A percentile compares a stretch with the other conserved stretches of the same genome.
These are phyloP conservation scores for Drosophila bipectinata DNA, from an alignment of 1,140 invertebrate genomes.

Conservation along the genomic window DNA sequence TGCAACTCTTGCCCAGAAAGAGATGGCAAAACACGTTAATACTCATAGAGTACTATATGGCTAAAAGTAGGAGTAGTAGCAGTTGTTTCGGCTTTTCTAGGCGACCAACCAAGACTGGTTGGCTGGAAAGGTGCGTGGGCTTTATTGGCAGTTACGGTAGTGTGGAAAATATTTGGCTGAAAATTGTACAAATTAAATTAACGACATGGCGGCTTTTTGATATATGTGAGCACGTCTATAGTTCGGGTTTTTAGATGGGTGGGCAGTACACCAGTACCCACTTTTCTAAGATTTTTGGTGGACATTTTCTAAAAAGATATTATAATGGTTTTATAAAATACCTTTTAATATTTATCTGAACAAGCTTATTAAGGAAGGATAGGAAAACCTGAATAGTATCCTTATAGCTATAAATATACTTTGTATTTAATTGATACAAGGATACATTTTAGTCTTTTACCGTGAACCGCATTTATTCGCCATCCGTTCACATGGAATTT, in stretches of 20 bases:
- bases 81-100: constrained; percentile 41
- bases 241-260: constrained; percentile 18
- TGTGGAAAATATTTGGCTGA: constrained; percentile 81
- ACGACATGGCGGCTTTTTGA: constrained; percentile 71
- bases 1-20: constrained; percentile 55
- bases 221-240: constrained; percentile 26
- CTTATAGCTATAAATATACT: not conserved
- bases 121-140: constrained; percentile 67
- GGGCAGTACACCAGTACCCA: constrained; percentile 25
- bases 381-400: too few relatives aligned
- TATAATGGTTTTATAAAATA: not conserved
- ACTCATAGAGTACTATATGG: not conserved
- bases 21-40: constrained; percentile 39
- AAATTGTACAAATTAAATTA: constrained; percentile 82
- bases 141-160: constrained; percentile 77
- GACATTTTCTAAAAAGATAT: not conserved
- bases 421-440: not conserved
- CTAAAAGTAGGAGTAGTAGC: constrained; percentile 27
- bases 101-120: constrained; percentile 71
- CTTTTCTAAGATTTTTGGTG: not conserved
- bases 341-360: not conserved
- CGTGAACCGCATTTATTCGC: constrained; percentile 2
- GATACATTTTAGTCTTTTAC: constrained; percentile 2
- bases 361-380: too few relatives aligned
- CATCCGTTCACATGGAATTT: constrained; percentile 27